These are phyloP conservation scores for Oryzias celebensis DNA, from an alignment of 2,113 vertebrate species.

Conservation along the genomic window DNA sequence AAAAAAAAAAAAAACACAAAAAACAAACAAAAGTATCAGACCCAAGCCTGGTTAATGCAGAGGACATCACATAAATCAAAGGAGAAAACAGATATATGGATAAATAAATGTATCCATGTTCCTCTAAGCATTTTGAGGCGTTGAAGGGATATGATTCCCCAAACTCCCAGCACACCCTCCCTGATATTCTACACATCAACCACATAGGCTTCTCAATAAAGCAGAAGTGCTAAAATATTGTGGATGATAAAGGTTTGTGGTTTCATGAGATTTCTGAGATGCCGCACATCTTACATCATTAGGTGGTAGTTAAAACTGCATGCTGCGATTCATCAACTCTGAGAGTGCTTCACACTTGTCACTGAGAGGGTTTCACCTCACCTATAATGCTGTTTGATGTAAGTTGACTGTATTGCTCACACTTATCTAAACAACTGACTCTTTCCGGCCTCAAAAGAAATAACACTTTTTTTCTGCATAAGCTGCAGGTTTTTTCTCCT, in stretches of 20 bases:
- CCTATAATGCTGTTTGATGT: constrained; percentile 19
- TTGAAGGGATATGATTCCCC: no score
- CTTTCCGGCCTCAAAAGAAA: constrained; percentile 23
- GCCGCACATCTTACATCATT: constrained; percentile 27
- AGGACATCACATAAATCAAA: no score
- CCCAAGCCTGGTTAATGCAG: no score
- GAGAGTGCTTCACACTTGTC: constrained; percentile 22
- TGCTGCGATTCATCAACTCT: constrained; percentile 28
- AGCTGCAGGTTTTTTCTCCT: constrained; percentile 46
- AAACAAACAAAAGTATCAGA: no score
- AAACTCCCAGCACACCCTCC: no score
- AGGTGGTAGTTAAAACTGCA: constrained; percentile 31
- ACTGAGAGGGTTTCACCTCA: constrained; percentile 8
- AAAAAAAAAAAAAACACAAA: no score
- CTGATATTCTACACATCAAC: constrained; percentile 35
- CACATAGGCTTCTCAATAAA: constrained; percentile 71
- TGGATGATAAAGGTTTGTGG: constrained; percentile 64
- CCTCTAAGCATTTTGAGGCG: no score
- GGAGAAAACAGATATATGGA: no score
- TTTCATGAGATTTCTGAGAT: constrained; percentile 58
- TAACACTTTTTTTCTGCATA: constrained; percentile 38
- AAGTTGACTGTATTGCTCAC: constrained; percentile 23
- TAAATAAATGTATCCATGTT: no score
- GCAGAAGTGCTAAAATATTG: constrained; percentile 65
- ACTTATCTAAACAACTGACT: constrained; percentile 23